These are phyloP conservation scores for Paramisgurnus dabryanus DNA, from an alignment of 2,113 vertebrate species.

Conservation along the genomic window DNA sequence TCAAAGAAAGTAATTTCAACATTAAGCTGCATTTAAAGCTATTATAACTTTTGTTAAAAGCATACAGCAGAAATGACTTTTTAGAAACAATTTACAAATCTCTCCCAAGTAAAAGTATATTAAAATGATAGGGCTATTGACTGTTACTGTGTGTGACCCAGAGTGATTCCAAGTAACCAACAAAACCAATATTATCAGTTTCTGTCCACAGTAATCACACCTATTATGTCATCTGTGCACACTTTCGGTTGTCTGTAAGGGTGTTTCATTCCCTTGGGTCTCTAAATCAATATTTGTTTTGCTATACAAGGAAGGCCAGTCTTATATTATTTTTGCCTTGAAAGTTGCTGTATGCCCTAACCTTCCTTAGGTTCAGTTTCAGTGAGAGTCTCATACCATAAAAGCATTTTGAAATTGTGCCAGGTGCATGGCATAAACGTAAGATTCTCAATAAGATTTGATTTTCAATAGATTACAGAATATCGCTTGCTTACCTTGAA, in stretches of 20 bases:
- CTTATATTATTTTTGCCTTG: constrained; percentile 2
- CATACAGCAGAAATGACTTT: background rate
- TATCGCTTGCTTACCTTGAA: background rate
- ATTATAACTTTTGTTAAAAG: constrained; percentile 10
- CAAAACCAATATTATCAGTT: constrained; percentile 10
- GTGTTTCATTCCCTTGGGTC: constrained; percentile 12
- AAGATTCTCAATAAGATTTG: background rate
- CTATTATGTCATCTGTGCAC: background rate
- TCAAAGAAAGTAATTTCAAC: constrained; percentile 23
- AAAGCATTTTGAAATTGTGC: constrained; percentile 15
- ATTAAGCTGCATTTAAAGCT: constrained; percentile 20
- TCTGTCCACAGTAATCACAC: constrained; percentile 15
- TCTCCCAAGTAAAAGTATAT: background rate
- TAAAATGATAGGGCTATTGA: constrained; percentile 2
- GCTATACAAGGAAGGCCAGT: background rate
- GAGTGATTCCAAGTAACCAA: background rate
- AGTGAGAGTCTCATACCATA: background rate
- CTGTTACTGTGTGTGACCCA: background rate
- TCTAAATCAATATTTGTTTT: constrained; percentile 27
- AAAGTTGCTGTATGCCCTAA: background rate
- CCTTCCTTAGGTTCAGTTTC: background rate
- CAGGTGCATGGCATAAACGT: background rate
- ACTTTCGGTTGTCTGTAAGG: constrained; percentile 3
- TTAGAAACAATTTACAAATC: background rate
- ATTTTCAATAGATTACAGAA: background rate